Percentiles rank a stretch among this genome's conserved stretches.
These are phyloP conservation scores for Eunapius fragilis DNA, from an alignment of 37 sponge, comb jelly and placozoan genomes.

Conservation along the genomic window DNA sequence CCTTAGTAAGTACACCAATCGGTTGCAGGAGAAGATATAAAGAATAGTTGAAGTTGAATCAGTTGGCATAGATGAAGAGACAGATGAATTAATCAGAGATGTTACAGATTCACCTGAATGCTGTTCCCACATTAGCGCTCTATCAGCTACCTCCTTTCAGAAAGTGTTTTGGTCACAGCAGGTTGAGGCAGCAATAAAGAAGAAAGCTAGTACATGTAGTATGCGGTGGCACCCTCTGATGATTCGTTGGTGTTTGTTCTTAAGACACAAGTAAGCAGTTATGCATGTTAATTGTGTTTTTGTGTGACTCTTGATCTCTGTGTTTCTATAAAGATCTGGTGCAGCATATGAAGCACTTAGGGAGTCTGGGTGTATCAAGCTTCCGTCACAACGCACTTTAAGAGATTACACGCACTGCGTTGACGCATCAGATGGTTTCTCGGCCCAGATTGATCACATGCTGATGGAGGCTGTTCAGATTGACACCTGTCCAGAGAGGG, in stretches of 20 bases:
- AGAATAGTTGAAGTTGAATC: no score
- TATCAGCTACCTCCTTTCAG: conserved; percentile 17
- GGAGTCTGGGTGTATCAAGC: conserved; percentile 6
- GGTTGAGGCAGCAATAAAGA: neutral
- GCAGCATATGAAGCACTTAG: conserved; percentile 4
- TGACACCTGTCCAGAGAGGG: conserved; percentile 5
- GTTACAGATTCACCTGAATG: no score
- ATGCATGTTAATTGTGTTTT: no score
- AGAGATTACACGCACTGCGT: neutral
- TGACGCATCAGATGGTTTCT: conserved; percentile 6
- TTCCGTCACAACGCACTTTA: neutral
- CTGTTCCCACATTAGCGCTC: no score
- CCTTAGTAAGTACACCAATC: no score
- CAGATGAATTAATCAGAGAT: no score
- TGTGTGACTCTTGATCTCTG: no score
- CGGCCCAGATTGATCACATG: neutral
- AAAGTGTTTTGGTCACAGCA: conserved; percentile 42
- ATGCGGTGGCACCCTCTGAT: conserved; percentile 57
- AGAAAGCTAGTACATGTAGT: neutral
- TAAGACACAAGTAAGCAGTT: conserved; percentile 4
- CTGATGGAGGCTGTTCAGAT: conserved; percentile 11
- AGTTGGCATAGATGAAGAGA: no score
- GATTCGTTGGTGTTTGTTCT: conserved; percentile 49
- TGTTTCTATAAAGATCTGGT: neutral
- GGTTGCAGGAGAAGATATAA: no score